Base-by-base conservation (phyloP, 2,888 invertebrate species). In the Lithosia quadra region DNA sequence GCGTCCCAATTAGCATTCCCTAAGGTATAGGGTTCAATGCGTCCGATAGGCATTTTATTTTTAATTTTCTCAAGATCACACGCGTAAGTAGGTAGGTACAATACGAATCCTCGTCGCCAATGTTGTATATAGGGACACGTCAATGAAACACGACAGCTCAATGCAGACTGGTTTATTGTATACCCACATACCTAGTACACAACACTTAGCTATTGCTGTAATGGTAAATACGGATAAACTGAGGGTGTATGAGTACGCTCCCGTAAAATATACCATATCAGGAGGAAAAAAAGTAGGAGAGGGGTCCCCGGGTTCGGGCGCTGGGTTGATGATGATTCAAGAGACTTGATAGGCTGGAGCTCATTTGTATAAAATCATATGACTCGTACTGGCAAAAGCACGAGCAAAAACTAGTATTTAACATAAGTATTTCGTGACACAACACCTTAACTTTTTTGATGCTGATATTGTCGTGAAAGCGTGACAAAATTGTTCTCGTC, bases 391-490 rank as follows among this genome's bases (percentile, higher is more conserved):
- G 28, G 5, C 28, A 18, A 18, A 43, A 15, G 15, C 43, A 43
- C 43, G 4, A 49, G 43, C n/a, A n/a, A 49, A 49, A n/a, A 9
- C 49, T 49, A 49, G 49, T 49, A 49, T 49, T 49, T 8, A 49
- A 49, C 49, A n/a, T n/a, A n/a, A 49, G 7, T 18, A n/a, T 49
- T 39, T 18, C 10, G 49, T 53, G 21, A 49, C 33, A 33, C 21
- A 21, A 53, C 21, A 63, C 33, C 33, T 33, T 24, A 9, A 34
- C 15, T 22, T 56, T 63, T 39, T 34, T n/a, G 34, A 21, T 18
- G 18, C 24, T 24, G 53, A 36, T 28, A 28, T 60, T 39, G n/a
- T 57, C 11, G 43, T 58, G 65, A 69, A 69, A 69, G 69, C 69
- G 61, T 69, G 36, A 21, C 65, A 24, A 65, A 65, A 2, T 34